These are phyloP conservation scores for Rhingia rostrata DNA, from an alignment of 2,888 invertebrate genomes.

Conservation along the genomic window DNA sequence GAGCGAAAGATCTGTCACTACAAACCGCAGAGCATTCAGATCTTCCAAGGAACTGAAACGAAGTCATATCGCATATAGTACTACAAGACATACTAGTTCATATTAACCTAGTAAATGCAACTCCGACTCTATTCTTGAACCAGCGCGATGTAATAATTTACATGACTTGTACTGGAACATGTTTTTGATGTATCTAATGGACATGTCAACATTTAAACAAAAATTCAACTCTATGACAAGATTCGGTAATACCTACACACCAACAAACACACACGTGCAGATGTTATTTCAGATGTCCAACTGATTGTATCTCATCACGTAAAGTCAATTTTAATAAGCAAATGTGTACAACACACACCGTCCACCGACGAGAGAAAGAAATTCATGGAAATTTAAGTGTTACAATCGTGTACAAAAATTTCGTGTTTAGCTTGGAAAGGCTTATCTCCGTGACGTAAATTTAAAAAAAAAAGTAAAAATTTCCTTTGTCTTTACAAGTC, in stretches of 20 bases:
- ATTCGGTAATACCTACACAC: constrained; percentile 24
- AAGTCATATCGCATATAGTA: constrained; percentile 10
- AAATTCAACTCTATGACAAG: constrained; percentile 25
- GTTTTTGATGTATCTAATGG: constrained; percentile 68
- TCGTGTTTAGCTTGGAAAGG: constrained; percentile 36
- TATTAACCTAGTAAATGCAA: constrained; percentile 67
- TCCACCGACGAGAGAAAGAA: constrained; percentile 50
- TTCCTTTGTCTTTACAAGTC: too few species aligned
- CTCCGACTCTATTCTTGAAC: constrained; percentile 15
- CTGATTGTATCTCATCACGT: constrained; percentile 69
- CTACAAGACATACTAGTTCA: constrained; percentile 40
- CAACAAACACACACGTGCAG: constrained; percentile 3
- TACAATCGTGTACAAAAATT: constrained; percentile 37
- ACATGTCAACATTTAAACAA: constrained; percentile 56
- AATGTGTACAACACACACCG: constrained; percentile 44
- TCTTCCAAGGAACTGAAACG: constrained; percentile 17
- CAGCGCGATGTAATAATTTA: constrained; percentile 54
- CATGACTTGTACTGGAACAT: constrained; percentile 57
- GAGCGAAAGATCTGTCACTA: constrained; percentile 10
- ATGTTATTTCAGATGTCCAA: constrained; percentile 54
- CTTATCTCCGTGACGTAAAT: constrained; percentile 60
- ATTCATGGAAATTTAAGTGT: constrained; percentile 63
- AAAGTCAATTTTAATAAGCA: constrained; percentile 66
- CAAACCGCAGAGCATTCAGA: constrained; percentile 9
- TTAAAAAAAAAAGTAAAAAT: constrained; percentile 7